Conservation (phyloP, 2,113 vertebrate species). For the Burhinus oedicnemus region DNA sequence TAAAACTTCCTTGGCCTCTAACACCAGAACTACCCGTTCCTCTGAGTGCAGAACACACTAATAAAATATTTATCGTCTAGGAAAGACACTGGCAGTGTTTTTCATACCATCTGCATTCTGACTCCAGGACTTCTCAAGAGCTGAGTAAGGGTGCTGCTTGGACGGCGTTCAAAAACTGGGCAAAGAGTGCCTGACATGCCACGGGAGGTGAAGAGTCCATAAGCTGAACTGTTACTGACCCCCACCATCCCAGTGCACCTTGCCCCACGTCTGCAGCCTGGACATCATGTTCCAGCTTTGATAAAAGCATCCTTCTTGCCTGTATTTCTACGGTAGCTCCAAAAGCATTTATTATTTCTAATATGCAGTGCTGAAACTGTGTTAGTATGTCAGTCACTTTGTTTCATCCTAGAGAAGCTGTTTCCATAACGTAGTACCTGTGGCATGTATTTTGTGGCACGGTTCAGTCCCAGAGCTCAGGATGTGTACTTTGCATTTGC, state of each 20-base stretch:
- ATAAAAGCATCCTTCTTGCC: not conserved
- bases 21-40: not conserved
- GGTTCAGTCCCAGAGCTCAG: not conserved
- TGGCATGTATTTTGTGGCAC: not conserved
- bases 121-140: not conserved
- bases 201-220: accelerated
- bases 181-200: not conserved
- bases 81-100: not conserved
- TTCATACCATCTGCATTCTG: not conserved
- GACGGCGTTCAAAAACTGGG: not conserved
- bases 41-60: not conserved
- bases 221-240: not conserved
- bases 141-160: not conserved
- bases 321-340: not conserved
- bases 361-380: not conserved
- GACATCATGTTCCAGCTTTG: not conserved
- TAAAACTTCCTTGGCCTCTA: not conserved
- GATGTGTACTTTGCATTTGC: not conserved
- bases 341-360: not conserved
- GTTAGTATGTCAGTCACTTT: not conserved
- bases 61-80: not conserved
- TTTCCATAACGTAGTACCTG: not conserved
- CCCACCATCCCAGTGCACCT: not conserved
- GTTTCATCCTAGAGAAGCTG: not conserved
- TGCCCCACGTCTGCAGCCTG: accelerated